Evolutionary conservation across 2,113 vertebrate genomes (phyloP).

Genomic region (Mesocricetus auratus): DNA sequence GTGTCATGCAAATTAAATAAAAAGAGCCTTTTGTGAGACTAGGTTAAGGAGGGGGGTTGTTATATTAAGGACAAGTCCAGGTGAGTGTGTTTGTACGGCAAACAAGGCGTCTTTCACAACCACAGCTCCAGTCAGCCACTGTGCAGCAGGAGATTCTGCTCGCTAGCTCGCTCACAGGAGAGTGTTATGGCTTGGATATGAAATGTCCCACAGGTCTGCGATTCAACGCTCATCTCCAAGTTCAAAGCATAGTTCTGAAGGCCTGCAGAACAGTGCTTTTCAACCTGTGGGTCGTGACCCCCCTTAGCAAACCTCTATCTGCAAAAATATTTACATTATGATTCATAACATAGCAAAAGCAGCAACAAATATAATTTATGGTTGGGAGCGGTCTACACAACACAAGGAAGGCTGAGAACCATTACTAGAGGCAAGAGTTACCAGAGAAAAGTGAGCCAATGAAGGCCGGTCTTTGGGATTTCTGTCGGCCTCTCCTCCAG

Average conservation of each 20-base stretch:
- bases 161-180: too few relatives aligned
- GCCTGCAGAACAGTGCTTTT: background rate
- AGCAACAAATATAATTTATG: background rate
- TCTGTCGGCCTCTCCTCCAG: background rate
- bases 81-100: background rate
- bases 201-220: background rate
- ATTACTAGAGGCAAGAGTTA: background rate
- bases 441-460: background rate
- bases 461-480: background rate
- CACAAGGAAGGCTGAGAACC: background rate
- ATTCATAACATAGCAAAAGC: background rate
- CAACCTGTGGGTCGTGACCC: background rate
- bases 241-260: background rate
- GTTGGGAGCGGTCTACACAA: background rate
- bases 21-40: background rate
- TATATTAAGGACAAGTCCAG: background rate
- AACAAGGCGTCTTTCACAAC: constrained; percentile 11
- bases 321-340: background rate
- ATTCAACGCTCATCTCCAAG: too few relatives aligned
- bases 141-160: background rate
- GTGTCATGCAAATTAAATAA: constrained; percentile 48
- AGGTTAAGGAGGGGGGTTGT: background rate
- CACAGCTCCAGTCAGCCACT: background rate
- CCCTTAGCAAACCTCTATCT: background rate
- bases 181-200: background rate